phyloP scores from a whole-genome alignment of 2,113 vertebrate species.

The Piprites chloris region DNA sequence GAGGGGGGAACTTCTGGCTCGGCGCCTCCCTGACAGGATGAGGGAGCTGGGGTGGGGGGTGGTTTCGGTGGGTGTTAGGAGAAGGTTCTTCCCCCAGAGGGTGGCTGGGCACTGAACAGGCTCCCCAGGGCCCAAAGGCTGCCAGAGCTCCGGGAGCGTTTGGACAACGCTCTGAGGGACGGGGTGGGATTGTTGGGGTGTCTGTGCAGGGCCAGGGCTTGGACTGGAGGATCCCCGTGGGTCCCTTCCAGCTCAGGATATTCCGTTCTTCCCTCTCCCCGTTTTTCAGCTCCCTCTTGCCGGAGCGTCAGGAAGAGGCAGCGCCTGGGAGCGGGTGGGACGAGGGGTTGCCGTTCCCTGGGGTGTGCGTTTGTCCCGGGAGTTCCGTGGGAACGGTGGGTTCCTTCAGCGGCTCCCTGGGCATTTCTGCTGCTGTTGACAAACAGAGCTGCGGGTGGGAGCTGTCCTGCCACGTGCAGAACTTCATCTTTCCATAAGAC shows the following conservation, averaged over 20 bases:
- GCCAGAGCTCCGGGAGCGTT: background rate
- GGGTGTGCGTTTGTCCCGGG: rapidly evolving
- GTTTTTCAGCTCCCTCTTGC: background rate
- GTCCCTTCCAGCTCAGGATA: background rate
- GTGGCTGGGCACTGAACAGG: background rate
- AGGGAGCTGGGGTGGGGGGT: too few species aligned
- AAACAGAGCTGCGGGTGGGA: background rate
- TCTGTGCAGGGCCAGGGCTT: background rate
- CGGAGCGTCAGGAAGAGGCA: rapidly evolving
- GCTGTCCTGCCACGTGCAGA: background rate
- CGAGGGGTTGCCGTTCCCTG: rapidly evolving
- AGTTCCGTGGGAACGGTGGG: rapidly evolving
- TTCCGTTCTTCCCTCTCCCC: background rate
- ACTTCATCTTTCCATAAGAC: rapidly evolving
- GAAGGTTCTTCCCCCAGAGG: background rate
- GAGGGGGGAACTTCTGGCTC: too few species aligned
- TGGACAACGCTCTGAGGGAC: rapidly evolving
- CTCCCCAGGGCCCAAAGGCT: background rate
- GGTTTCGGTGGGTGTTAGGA: rapidly evolving
- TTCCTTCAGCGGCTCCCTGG: rapidly evolving
- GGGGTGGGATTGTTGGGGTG: background rate
- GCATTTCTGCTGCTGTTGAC: background rate
- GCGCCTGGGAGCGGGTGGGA: rapidly evolving
- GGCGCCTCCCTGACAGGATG: too few species aligned
- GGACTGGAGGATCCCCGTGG: rapidly evolving